Evolutionary conservation across 2,888 invertebrate species (phyloP), one percentile per base, ranked within the genome.

Genomic region (Apoda limacodes): DNA sequence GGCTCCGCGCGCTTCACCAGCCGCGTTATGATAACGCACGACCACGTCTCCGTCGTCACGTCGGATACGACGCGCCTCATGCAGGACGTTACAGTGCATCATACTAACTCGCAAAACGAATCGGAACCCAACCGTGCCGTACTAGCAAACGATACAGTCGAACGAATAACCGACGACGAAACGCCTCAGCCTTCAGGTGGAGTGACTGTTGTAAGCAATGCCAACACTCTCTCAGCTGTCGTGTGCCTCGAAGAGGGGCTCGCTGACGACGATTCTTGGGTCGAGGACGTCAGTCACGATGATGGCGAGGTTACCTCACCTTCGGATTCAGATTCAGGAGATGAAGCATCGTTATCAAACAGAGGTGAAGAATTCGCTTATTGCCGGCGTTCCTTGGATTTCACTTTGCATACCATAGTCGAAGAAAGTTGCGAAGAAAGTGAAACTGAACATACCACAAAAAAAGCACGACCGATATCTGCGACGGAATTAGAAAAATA

Each of bases 351-450:
- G 7, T 83, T 87, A 37, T 84, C 85, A 9, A 88, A 92, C 50
- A 84, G 92, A 4, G 91, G 93, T 51, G 92, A 92, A 39, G 93
- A 93, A 40, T 82, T 92, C 24, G 82, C 92, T 3, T 93, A 92
- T 58, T 90, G 92, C 57, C 83, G 92, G 12, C 85, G 92, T 30
- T 85, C 90, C 33, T 88, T 94, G 52, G 93, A 95, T 69, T 93
- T 94, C 60, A 94, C 94, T 2, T 75, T 95, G 40, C 95, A 95
- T 58, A 95, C 95, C 1, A 95, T 95, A 46, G 89, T 94, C 14
- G 95, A 95, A 74, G 95, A 95, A 70, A 94, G 93, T 52, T 95
- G 95, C 64, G 95, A 95, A 74, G 95, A 95, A 67, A 94, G 94
- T 65, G 93, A 93, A 67, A 85, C 89, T 38, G 92, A 92, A 51